Evolutionary conservation across 2,797 vertebrate species (phyloP), one percentile per base, ranked within the genome.

Genomic region (Eremophila alpestris): DNA sequence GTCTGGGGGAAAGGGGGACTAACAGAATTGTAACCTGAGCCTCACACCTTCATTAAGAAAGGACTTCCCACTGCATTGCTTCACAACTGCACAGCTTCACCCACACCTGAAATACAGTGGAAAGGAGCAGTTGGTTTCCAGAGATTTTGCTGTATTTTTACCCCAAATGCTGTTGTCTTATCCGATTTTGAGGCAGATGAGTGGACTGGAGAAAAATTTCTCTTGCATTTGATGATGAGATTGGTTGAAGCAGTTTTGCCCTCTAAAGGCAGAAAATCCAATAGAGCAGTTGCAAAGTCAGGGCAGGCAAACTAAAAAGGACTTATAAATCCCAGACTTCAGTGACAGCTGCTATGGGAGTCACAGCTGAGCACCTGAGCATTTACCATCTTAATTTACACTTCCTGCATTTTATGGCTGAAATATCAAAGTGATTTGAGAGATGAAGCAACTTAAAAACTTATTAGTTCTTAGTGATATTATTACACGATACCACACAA

Each of bases 51-150:
- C 22, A 27, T 21, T 23, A 56, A 26, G 68, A 40, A 86, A 77
- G 24, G n/a, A 49, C 18, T 89, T 49, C 14, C 23, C 22, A 56
- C 17, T 14, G 16, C 10, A 11, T 0, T 43, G 58, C 34, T 77
- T 43, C 32, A 8, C 67, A 69, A 17, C 4, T 18, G 46, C 9
- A 64, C 68, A 76, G 41, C 22, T 73, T 48, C 63, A 73, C 15
- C 11, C 24, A 1, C 0, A 22, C 1, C 22, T 13, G 10, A 76
- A 83, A 41, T 0, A 46, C 23, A 54, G 21, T 75, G 18, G 9
- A 71, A 45, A 86, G 80, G 16, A 17, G 20, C n/a, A 83, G 22
- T 0, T 83, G 48, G 24, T 16, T 56, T 83, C 62, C 56, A 49
- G 55, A 51, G 21, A 73, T 7, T 76, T 16, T 65, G 59, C 34